A percentile compares a stretch with the other conserved stretches of the same genome.
phyloP scores from a whole-genome alignment of 2,113 vertebrate genomes.

The Ailurus styani region DNA sequence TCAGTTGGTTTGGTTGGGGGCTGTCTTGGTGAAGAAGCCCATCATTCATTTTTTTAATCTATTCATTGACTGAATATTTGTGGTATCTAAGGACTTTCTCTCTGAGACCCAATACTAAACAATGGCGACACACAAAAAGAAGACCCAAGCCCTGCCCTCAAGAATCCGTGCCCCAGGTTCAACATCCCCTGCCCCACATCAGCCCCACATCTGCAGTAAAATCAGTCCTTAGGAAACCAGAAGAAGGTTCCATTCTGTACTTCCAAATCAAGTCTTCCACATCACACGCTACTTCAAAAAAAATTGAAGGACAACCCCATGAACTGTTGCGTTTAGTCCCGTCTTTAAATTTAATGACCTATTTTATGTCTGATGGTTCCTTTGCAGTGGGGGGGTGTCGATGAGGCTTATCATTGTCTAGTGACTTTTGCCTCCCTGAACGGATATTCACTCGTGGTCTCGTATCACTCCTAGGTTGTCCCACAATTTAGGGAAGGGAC shows the following conservation, averaged over 20 bases:
- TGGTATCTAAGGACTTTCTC: not conserved
- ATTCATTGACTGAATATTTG: not conserved
- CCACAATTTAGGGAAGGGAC: not conserved
- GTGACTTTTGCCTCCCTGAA: not conserved
- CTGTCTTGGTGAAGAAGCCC: not conserved
- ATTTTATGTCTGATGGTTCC: not conserved
- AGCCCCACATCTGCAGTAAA: not conserved
- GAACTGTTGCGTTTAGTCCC: not conserved
- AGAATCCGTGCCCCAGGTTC: not conserved
- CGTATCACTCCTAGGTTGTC: not conserved
- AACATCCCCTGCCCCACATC: not conserved
- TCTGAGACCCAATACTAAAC: not conserved
- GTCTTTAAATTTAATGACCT: slow-evolving; percentile 9
- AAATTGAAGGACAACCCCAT: not conserved
- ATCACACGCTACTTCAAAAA: not conserved
- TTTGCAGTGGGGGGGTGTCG: not conserved
- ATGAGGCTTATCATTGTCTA: not conserved
- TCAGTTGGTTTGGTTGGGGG: not conserved
- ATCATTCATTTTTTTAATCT: not conserved
- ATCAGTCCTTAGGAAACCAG: not conserved
- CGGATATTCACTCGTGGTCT: not conserved
- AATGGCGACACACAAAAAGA: not conserved
- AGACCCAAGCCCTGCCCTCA: not conserved
- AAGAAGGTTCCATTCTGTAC: not conserved
- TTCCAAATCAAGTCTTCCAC: not conserved